Evolutionary conservation across 1,140 invertebrate species (phyloP), one percentile per base, ranked within the genome.

Genomic region (Ostrea edulis): DNA sequence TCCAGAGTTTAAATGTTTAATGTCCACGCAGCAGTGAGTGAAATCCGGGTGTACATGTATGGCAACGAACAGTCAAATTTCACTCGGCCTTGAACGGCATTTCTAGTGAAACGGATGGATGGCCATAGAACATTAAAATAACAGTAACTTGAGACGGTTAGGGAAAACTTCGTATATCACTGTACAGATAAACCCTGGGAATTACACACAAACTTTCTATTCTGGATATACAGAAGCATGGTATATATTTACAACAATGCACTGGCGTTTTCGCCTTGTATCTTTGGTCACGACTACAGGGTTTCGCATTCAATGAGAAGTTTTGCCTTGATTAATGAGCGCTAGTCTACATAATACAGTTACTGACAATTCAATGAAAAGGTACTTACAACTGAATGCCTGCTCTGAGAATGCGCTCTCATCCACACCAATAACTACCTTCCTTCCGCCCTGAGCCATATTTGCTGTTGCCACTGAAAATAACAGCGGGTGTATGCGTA

Each of bases 391-490:
- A 25, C 29, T 77, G 29, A 77, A 77, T 17, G 68, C 68, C 29
- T 77, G 25, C 22, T 77, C 68, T 12, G 68, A 25, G 25, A 77
- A 77, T 8, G 2, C 14, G 68, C 68, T 77, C 29, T 77, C 68
- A 12, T 77, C 68, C 68, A 77, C 68, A 29, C 68, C 68, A 25
- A 77, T 77, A 25, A 77, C 68, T 11, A 77, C 25, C 14, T 77
- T 77, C 68, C 68, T 77, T 25, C 68, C 68, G 9, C 68, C 25
- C 68, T 77, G 25, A 2, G 68, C 68, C 68, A 77, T 77, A 29
- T 12, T 77, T 62, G 14, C 25, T 77, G 8, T 77, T 77, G 68
- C 25, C 11, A 77, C 68, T 77, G 68, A 77, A 77, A 77, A 77
- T 5, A 77, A 77, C 11, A 77, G 22, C 68, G 25, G 29, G 68